Conservation (phyloP, 2,797 vertebrate species). For the Phoxinus dragarum region DNA sequence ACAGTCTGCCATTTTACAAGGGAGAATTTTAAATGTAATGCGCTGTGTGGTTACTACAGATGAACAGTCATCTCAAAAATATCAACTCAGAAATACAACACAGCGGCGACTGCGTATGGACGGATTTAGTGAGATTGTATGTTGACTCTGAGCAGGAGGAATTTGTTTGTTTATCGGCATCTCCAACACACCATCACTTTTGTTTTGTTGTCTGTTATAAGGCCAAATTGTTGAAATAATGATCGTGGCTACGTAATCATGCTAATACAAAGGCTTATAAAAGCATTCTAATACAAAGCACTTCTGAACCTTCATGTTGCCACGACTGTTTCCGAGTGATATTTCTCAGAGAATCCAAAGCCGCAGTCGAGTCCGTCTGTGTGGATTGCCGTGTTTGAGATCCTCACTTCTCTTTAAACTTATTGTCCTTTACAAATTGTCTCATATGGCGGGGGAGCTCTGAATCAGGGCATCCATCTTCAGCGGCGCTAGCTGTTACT, state of each 20-base stretch:
- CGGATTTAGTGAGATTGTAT: slow-evolving; percentile 29
- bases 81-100: slow-evolving; percentile 18
- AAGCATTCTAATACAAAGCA: slow-evolving; percentile 29
- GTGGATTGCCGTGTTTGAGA: slow-evolving; percentile 53
- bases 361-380: slow-evolving; percentile 31
- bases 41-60: slow-evolving; percentile 16
- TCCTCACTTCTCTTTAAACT: slow-evolving; percentile 51
- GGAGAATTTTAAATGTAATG: slow-evolving; percentile 26
- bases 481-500: slow-evolving; percentile 71
- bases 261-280: slow-evolving; percentile 33
- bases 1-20: slow-evolving; percentile 40
- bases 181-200: slow-evolving; percentile 43
- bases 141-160: slow-evolving; percentile 9
- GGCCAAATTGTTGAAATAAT: slow-evolving; percentile 48
- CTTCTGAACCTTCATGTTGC: slow-evolving; percentile 7
- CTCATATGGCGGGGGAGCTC: slow-evolving; percentile 63
- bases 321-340: slow-evolving; percentile 23
- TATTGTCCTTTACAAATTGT: slow-evolving; percentile 64
- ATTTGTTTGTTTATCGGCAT: slow-evolving; percentile 50
- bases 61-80: slow-evolving; percentile 39
- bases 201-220: slow-evolving; percentile 25
- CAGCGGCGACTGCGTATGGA: background rate
- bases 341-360: slow-evolving; percentile 10
- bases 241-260: slow-evolving; percentile 24
- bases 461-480: slow-evolving; percentile 77